Conservation (phyloP, 2,113 vertebrate genomes). For the Saimiri boliviensis region DNA sequence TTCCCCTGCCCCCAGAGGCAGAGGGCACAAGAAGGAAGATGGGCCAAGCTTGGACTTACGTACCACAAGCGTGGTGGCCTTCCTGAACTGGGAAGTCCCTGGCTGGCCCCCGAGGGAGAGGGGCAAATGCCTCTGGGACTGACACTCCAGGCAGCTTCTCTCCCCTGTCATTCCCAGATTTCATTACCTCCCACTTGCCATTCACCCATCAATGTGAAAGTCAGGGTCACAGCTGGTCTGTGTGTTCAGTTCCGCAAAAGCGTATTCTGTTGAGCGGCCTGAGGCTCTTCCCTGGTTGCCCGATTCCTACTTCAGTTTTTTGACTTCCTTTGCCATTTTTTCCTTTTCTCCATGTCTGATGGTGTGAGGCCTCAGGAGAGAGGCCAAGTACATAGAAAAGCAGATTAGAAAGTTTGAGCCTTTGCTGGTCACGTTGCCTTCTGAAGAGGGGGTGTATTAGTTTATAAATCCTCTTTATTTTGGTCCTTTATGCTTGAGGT, state of each 20-base stretch:
- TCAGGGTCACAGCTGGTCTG: constrained; percentile 67
- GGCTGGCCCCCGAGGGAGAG: not conserved
- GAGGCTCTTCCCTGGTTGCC: not conserved
- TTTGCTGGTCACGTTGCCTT: constrained; percentile 11
- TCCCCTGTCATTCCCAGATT: not conserved
- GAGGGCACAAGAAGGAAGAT: constrained; percentile 7
- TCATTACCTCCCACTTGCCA: constrained; percentile 51
- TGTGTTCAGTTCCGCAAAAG: not conserved
- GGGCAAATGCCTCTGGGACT: not conserved
- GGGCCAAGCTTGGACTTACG: not conserved
- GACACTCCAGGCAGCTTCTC: constrained; percentile 69
- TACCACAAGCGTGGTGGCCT: not conserved
- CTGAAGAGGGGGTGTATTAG: not conserved
- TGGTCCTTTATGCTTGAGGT: not conserved
- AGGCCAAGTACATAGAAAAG: constrained; percentile 8
- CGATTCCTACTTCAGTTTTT: not conserved
- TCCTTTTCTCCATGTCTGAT: not conserved
- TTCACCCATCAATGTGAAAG: constrained; percentile 76
- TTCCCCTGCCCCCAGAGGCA: not conserved
- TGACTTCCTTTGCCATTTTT: not conserved
- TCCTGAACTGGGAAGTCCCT: constrained; percentile 33
- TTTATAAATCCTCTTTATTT: not conserved
- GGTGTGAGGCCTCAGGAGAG: not conserved
- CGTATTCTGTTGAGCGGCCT: not conserved
- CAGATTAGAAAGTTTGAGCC: not conserved